Base-by-base conservation (phyloP, 2,113 vertebrate species). In the Gadus chalcogrammus region DNA sequence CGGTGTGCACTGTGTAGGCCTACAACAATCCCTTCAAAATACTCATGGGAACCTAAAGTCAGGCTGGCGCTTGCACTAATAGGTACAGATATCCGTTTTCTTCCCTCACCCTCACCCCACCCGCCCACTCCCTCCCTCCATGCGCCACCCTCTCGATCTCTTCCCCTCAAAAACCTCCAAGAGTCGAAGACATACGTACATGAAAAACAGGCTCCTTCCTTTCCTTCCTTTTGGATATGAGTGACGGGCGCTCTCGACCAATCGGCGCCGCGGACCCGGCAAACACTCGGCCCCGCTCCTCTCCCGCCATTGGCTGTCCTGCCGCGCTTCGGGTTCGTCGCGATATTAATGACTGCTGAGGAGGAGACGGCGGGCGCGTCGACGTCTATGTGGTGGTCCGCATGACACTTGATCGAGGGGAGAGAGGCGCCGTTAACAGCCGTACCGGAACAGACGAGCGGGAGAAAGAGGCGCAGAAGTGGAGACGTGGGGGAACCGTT, bases 341-440 rank as follows among this genome's bases (percentile, higher is more conserved):
- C 79, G 90, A 93, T 93, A 89, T 92, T 92, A 95, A 94, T 91
- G 94, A 93, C 88, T 90, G 91, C 92, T 64, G 93, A 90, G 85
- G 92, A 88, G 93, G 93, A 93, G 94, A 93, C 93, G 79, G 92
- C 93, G 74, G 91, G 93, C 31, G 6, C 31, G 31, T 35, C 31
- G 42, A 48, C 42, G 42, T 89, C 94, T 90, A 82, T 89, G 92
- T 91, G 86, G 77, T 88, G 84, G 84, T 89, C 84, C 83, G 85
- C 76, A 83, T 88, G 95, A 93, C 93, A 92, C 88, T 77, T 79
- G 89, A 90, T 90, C 81, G 86, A 92, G 87, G 78, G 87, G 31
- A 89, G 86, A 87, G 89, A 88, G 83, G 94, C 94, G 83, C 91
- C 90, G 75, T 88, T 86, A 92, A 88, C 92, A 93, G 89, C 92